A percentile compares a stretch with the other conserved stretches of the same genome.
Conservation (phyloP, 2,113 vertebrate genomes). For the Channa maculata region DNA sequence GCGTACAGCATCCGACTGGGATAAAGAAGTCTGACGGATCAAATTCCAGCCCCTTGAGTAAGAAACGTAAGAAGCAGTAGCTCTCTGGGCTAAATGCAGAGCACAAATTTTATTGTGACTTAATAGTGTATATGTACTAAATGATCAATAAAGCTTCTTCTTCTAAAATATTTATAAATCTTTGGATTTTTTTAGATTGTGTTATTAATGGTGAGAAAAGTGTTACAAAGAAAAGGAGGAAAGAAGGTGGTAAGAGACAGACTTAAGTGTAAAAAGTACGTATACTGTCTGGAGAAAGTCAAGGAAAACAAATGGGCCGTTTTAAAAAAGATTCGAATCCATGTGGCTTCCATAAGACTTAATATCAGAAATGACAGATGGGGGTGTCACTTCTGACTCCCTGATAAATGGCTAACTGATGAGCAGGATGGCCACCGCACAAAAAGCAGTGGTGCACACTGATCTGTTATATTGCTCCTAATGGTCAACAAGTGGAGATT, state of each 20-base stretch:
- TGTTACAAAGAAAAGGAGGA: not conserved
- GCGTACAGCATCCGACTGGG: too few species aligned
- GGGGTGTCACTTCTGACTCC: not conserved
- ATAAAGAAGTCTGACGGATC: too few species aligned
- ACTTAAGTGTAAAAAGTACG: constrained; percentile 2
- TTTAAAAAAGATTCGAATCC: not conserved
- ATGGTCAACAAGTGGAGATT: constrained; percentile 20
- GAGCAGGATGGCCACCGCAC: not conserved
- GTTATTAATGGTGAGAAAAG: too few species aligned
- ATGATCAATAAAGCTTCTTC: too few species aligned
- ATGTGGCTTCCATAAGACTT: constrained; percentile 1
- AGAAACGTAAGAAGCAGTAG: too few species aligned
- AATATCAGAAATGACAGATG: constrained; percentile 11
- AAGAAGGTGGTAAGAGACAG: not conserved
- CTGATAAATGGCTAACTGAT: not conserved
- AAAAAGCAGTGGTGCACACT: not conserved
- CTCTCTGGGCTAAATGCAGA: too few species aligned
- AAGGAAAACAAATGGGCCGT: not conserved
- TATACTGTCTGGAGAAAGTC: not conserved
- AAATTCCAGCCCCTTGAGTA: too few species aligned
- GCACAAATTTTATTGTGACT: too few species aligned
- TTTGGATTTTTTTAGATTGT: too few species aligned
- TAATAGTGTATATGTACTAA: too few species aligned
- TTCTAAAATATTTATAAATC: too few species aligned
- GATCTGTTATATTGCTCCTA: not conserved